phyloP scores from a whole-genome alignment of 2,888 invertebrate species.

The Opisthograptis luteolata region DNA sequence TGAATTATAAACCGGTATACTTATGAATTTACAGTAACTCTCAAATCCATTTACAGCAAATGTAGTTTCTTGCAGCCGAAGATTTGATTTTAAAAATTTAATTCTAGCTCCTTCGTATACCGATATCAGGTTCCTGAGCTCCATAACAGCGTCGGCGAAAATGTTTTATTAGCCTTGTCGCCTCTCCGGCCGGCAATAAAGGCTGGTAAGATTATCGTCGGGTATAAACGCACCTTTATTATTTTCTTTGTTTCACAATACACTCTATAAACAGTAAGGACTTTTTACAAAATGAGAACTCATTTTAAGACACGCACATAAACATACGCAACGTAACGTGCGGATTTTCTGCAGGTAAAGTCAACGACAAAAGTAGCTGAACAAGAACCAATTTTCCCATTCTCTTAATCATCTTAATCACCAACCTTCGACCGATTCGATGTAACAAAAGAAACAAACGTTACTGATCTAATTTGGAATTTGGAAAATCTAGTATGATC shows the following conservation, averaged over 20 bases:
- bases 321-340: too few species aligned
- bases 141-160: constrained; percentile 54
- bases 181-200: constrained; percentile 53
- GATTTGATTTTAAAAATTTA: constrained; percentile 61
- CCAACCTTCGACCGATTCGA: too few species aligned
- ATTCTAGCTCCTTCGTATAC: constrained; percentile 47
- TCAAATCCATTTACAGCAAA: background rate
- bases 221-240: constrained; percentile 50
- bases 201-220: constrained; percentile 34
- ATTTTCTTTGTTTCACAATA: constrained; percentile 53
- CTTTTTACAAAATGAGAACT: background rate
- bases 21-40: background rate
- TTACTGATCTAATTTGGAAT: too few species aligned
- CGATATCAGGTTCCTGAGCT: constrained; percentile 56
- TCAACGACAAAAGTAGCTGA: too few species aligned
- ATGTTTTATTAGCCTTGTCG: constrained; percentile 60
- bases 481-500: too few species aligned
- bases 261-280: constrained; percentile 21
- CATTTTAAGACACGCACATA: background rate
- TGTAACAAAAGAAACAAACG: too few species aligned
- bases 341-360: too few species aligned
- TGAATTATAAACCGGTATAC: background rate
- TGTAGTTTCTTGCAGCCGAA: constrained; percentile 34
- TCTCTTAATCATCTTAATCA: too few species aligned
- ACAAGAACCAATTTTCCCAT: too few species aligned